Conservation (phyloP, 2,797 vertebrate species). For the Taenioides sp. region DNA sequence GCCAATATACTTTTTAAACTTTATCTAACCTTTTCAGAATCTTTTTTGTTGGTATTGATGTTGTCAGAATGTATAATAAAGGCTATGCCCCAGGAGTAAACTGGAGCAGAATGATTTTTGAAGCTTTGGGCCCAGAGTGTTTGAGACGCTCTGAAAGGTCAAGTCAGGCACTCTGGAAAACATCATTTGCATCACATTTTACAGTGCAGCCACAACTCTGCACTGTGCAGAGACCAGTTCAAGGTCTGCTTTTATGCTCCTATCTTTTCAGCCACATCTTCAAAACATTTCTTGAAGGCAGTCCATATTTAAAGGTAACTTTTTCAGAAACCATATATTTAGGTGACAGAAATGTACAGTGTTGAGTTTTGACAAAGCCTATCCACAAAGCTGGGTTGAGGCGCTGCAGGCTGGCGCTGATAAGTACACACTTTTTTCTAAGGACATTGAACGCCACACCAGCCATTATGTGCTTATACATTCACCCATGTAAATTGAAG, state of each 20-base stretch:
- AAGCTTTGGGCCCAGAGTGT: background rate
- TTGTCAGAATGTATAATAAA: background rate
- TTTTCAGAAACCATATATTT: background rate
- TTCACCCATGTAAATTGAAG: background rate
- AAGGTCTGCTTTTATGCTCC: background rate
- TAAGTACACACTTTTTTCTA: background rate
- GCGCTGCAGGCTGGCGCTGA: background rate
- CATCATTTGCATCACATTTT: slow-evolving; percentile 7
- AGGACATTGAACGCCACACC: background rate
- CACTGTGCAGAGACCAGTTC: background rate
- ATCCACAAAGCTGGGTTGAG: background rate
- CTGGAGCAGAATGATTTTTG: background rate
- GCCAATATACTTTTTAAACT: background rate
- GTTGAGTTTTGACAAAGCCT: background rate
- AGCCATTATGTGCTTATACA: slow-evolving; percentile 10
- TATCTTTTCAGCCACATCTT: slow-evolving; percentile 6
- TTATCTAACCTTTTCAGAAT: background rate
- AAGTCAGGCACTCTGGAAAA: slow-evolving; percentile 3
- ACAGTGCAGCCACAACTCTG: background rate
- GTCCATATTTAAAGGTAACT: background rate
- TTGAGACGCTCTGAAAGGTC: background rate
- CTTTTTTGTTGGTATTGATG: background rate
- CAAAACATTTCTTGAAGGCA: background rate
- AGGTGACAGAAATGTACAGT: slow-evolving; percentile 1
- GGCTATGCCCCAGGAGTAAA: background rate